phyloP scores from a whole-genome alignment of 2,888 invertebrate genomes.

The Tenthredo distinguenda region DNA sequence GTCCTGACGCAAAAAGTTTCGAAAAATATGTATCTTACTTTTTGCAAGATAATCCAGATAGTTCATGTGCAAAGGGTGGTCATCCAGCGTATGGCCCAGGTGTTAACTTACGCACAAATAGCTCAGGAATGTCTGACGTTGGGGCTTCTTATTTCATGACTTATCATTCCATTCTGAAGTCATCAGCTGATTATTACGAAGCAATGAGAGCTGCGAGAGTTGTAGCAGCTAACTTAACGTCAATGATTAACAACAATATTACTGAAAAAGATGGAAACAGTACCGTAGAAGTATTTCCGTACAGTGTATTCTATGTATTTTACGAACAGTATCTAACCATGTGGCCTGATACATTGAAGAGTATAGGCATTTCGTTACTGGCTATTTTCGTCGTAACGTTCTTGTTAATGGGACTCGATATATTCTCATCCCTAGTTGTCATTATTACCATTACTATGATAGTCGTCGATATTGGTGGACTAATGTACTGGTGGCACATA shows the following conservation, averaged over 20 bases:
- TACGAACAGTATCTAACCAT: conserved; percentile 99
- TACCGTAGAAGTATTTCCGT: conserved; percentile 88
- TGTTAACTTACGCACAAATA: conserved; percentile 82
- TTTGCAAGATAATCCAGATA: conserved; percentile 89
- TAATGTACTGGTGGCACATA: conserved; percentile 99
- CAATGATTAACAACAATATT: conserved; percentile 84
- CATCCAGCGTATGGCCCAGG: conserved; percentile 91
- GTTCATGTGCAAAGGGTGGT: conserved; percentile 89
- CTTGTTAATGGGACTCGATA: conserved; percentile 94
- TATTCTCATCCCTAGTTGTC: conserved; percentile 93
- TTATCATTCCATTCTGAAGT: conserved; percentile 95
- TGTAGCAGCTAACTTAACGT: conserved; percentile 91
- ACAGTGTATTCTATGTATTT: conserved; percentile 98
- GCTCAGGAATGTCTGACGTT: conserved; percentile 78
- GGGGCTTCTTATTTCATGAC: conserved; percentile 95
- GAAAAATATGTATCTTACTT: conserved; percentile 89
- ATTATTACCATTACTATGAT: conserved; percentile 96
- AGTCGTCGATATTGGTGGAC: conserved; percentile 93
- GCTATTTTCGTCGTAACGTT: conserved; percentile 98
- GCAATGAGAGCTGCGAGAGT: conserved; percentile 90
- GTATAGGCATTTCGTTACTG: conserved; percentile 91
- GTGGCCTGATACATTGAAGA: conserved; percentile 93
- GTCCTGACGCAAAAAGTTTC: conserved; percentile 85
- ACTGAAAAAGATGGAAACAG: conserved; percentile 77
- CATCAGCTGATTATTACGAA: conserved; percentile 93